Percentiles rank a stretch among this genome's conserved stretches.
Conservation (phyloP, 2,797 vertebrate species). For the Channa striata region DNA sequence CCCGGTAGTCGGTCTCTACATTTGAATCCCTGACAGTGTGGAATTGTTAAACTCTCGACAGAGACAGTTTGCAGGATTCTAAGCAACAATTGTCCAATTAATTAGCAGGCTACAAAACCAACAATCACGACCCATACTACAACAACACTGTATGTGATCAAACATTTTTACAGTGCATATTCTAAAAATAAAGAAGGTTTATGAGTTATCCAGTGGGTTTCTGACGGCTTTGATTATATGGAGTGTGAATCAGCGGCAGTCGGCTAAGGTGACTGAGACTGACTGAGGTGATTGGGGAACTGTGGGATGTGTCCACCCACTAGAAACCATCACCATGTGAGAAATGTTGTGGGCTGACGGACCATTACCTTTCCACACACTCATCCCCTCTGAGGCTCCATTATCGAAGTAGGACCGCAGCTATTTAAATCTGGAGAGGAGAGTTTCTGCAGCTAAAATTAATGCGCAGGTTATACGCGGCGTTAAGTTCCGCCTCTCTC, state of each 20-base stretch:
- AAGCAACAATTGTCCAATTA: too few relatives aligned
- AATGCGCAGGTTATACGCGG: constrained; percentile 54
- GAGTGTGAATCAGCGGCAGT: constrained; percentile 36
- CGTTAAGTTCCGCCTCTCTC: constrained; percentile 34
- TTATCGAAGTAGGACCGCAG: constrained; percentile 56
- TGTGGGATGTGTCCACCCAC: constrained; percentile 34
- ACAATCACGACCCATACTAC: too few relatives aligned
- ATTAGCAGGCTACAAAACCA: too few relatives aligned
- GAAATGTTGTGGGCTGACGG: constrained; percentile 47
- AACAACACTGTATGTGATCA: too few relatives aligned
- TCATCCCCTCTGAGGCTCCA: constrained; percentile 51
- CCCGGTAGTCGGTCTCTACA: too few relatives aligned
- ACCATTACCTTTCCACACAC: constrained; percentile 39
- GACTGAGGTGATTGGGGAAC: constrained; percentile 23
- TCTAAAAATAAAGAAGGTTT: too few relatives aligned
- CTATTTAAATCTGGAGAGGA: constrained; percentile 68
- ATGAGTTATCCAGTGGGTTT: neutral
- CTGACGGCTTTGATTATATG: constrained; percentile 28
- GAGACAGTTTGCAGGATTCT: too few relatives aligned
- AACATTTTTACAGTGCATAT: too few relatives aligned
- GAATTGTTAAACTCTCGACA: too few relatives aligned
- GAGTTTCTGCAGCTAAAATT: constrained; percentile 57
- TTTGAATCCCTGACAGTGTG: too few relatives aligned
- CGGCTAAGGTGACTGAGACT: constrained; percentile 12
- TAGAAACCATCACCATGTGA: constrained; percentile 45